phyloP scores from a whole-genome alignment of 2,113 vertebrate species.

The Petrocephalus zakoni region DNA sequence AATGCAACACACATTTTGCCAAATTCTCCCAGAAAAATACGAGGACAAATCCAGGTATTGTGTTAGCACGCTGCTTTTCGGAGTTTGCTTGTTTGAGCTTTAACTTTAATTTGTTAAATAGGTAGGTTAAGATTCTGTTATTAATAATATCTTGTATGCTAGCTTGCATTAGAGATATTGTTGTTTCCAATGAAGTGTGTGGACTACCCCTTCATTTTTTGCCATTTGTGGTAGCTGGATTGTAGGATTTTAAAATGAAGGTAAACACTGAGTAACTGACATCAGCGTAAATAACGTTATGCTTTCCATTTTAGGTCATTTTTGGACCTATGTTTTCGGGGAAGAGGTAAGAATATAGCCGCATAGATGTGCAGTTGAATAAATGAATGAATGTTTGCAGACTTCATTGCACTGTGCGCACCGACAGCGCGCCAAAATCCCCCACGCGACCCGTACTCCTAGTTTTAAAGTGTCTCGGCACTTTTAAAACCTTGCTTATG shows the following conservation, averaged over 20 bases:
- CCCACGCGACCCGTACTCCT: not conserved
- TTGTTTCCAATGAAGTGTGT: not conserved
- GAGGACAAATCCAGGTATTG: conserved; percentile 84
- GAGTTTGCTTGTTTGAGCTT: conserved; percentile 1
- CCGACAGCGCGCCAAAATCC: not conserved
- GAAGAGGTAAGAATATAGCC: conserved; percentile 72
- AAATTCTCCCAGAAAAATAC: conserved; percentile 68
- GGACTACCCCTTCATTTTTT: not conserved
- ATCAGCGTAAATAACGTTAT: not conserved
- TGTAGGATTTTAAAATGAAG: not conserved
- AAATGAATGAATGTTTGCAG: not conserved
- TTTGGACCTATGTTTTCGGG: conserved; percentile 98
- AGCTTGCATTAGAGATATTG: not conserved
- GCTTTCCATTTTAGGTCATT: conserved; percentile 63
- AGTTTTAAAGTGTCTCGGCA: not conserved
- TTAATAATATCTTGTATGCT: not conserved
- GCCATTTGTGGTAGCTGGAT: not conserved
- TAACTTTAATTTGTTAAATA: not conserved
- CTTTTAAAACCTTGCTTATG: not conserved
- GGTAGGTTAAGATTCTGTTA: not conserved
- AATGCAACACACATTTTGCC: conserved; percentile 67
- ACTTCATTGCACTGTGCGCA: not conserved
- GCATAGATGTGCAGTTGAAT: not conserved
- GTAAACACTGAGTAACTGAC: conserved; percentile 35
- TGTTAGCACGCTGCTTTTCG: too few relatives aligned